Conservation (phyloP, 2,797 vertebrate genomes). For the Tenualosa thibaudeaui region DNA sequence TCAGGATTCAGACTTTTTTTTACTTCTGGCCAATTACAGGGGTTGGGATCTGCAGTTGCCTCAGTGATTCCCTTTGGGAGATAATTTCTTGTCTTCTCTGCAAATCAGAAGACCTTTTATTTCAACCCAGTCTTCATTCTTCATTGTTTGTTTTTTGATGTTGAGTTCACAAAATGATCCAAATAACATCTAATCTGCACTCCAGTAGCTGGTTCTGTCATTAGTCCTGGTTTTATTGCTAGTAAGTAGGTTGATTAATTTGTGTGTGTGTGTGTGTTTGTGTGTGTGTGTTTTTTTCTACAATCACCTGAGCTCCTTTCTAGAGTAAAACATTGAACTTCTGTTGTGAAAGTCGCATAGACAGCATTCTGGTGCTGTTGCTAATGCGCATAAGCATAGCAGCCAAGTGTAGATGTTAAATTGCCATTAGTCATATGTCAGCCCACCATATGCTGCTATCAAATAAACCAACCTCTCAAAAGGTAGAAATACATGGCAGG, state of each 20-base stretch:
- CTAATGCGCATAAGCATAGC: background rate
- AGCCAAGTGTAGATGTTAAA: background rate
- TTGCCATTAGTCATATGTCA: constrained; percentile 12
- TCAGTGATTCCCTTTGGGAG: too few relatives aligned
- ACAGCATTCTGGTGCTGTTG: background rate
- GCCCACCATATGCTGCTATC: constrained; percentile 3
- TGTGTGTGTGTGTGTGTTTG: background rate
- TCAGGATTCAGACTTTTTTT: too few relatives aligned
- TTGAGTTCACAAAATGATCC: background rate
- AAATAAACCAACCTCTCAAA: background rate
- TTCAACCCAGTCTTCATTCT: too few relatives aligned
- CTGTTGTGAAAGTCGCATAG: background rate
- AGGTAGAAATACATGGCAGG: background rate
- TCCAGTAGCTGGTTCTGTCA: background rate
- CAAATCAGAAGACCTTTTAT: too few relatives aligned
- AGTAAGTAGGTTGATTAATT: background rate
- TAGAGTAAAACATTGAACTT: background rate
- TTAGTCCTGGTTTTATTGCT: too few relatives aligned
- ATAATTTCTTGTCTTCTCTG: too few relatives aligned
- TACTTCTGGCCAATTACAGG: too few relatives aligned
- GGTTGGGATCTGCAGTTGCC: too few relatives aligned
- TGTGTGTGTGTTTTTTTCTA: too few relatives aligned
- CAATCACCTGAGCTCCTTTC: background rate
- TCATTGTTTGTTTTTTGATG: too few relatives aligned
- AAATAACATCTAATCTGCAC: background rate